Evolutionary conservation across 2,797 vertebrate species (phyloP), one percentile per base, ranked within the genome.

Genomic region (Acanthurus leucopareius): DNA sequence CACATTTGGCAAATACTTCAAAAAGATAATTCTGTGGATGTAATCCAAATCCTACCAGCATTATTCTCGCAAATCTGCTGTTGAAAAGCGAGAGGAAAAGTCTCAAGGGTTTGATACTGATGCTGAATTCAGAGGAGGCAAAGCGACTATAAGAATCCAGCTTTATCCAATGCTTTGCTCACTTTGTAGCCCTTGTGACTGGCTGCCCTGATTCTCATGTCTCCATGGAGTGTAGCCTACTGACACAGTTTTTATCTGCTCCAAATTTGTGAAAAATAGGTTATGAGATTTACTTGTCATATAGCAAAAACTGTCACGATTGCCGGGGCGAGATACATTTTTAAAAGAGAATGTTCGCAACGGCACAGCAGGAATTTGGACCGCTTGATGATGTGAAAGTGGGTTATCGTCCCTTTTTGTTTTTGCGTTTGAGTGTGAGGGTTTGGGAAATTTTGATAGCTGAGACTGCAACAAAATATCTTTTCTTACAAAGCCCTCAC

Each of bases 211-310:
- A 53, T 90, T 89, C 88, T 74, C 83, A n/a, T 73, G 84, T 90
- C 86, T 86, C 86, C 76, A 69, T 51, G 69, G 86, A 86, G 86
- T 19, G 79, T 90, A 93, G 89, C 93, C 92, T 75, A 93, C 92
- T 93, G 93, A 94, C 94, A 94, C 91, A 94, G 90, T 93, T 94
- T 89, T 73, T 80, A 81, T 87, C 81, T 66, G 76, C 87, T 86
- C 77, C 25, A 0, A 83, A 79, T 86, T 40, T 71, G 61, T 60
- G 49, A 72, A 84, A 84, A 78, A 70, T 82, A 59, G 40, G 66
- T 44, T 52, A 57, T 68, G 58, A 72, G 20, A 83, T 85, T 84
- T 9, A 73, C 71, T 80, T 79, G 71, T 74, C 47, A 60, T 56
- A 45, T 19, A 8, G 53, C 22, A 72, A 75, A 76, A n/a, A 25